Conservation (phyloP, 2,888 invertebrate species). For the Eupsilia transversa region DNA sequence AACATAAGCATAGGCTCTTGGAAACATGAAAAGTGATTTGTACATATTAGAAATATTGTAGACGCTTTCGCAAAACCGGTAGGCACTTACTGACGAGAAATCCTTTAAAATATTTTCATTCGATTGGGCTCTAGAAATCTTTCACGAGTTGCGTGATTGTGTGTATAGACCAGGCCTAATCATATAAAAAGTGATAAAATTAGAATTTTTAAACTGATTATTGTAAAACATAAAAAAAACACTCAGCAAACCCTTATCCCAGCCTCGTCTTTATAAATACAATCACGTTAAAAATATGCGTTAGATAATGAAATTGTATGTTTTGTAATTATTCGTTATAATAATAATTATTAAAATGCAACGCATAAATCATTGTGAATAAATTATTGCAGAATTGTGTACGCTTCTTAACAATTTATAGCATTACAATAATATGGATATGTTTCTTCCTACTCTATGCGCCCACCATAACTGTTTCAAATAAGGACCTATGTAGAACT, state of each 20-base stretch:
- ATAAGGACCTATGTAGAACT: conserved; percentile 10
- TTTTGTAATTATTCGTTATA: conserved; percentile 28
- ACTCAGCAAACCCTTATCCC: conserved; percentile 11
- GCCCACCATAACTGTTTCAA: conserved; percentile 51
- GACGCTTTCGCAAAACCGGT: not conserved
- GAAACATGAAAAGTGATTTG: conserved; percentile 28
- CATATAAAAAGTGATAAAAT: conserved; percentile 45
- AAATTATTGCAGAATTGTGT: conserved; percentile 56
- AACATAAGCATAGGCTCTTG: not conserved
- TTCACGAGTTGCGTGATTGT: conserved; percentile 50
- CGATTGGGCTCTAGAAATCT: conserved; percentile 16
- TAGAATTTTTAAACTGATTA: conserved; percentile 38
- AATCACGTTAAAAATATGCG: conserved; percentile 42
- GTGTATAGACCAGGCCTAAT: conserved; percentile 51
- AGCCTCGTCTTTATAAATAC: conserved; percentile 44
- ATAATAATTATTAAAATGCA: conserved; percentile 26
- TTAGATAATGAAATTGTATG: conserved; percentile 7
- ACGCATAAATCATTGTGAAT: conserved; percentile 51
- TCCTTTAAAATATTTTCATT: conserved; percentile 46
- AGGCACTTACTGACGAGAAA: not conserved
- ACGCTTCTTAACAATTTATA: conserved; percentile 59
- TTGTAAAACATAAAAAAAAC: conserved; percentile 16
- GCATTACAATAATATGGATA: conserved; percentile 59
- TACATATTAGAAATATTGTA: conserved; percentile 41
- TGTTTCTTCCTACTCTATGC: conserved; percentile 52